Evolutionary conservation across 1,140 invertebrate species (phyloP).

Genomic region (Drosophila arawakana): DNA sequence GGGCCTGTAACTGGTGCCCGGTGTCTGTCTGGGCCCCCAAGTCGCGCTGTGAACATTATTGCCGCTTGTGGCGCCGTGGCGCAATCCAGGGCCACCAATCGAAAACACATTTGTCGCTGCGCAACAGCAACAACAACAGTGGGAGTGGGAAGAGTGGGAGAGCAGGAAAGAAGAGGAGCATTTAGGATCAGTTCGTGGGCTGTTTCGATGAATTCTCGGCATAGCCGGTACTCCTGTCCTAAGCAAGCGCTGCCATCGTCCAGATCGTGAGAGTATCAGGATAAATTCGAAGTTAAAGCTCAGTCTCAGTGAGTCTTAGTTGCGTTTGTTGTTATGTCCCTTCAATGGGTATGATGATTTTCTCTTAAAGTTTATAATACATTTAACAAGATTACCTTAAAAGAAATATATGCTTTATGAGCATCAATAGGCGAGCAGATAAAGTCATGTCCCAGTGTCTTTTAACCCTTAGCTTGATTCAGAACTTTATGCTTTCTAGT

Average conservation of each 20-base stretch:
- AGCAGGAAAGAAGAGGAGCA: not conserved
- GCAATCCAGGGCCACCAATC: slow-evolving; percentile 61
- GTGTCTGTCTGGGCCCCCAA: not conserved
- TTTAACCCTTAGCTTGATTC: too few species aligned
- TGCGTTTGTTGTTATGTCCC: slow-evolving; percentile 11
- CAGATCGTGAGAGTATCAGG: slow-evolving; percentile 57
- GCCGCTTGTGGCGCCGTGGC: slow-evolving; percentile 62
- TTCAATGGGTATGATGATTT: not conserved
- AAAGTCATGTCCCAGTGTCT: too few species aligned
- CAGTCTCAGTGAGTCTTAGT: slow-evolving; percentile 18
- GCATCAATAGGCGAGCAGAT: too few species aligned
- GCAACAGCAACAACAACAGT: slow-evolving; percentile 48
- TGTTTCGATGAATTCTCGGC: slow-evolving; percentile 77
- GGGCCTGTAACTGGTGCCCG: slow-evolving; percentile 15
- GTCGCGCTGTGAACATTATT: slow-evolving; percentile 55
- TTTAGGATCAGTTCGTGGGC: slow-evolving; percentile 71
- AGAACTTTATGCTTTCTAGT: too few species aligned
- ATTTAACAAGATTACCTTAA: too few species aligned
- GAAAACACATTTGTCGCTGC: slow-evolving; percentile 81
- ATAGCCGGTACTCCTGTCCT: slow-evolving; percentile 40
- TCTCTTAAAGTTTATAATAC: not conserved
- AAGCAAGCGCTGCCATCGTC: slow-evolving; percentile 20
- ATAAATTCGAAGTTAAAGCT: slow-evolving; percentile 6
- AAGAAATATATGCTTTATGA: too few species aligned
- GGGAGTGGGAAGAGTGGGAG: not conserved